Evolutionary conservation across 2,888 invertebrate genomes (phyloP).

Genomic region (Atethmia centrago): DNA sequence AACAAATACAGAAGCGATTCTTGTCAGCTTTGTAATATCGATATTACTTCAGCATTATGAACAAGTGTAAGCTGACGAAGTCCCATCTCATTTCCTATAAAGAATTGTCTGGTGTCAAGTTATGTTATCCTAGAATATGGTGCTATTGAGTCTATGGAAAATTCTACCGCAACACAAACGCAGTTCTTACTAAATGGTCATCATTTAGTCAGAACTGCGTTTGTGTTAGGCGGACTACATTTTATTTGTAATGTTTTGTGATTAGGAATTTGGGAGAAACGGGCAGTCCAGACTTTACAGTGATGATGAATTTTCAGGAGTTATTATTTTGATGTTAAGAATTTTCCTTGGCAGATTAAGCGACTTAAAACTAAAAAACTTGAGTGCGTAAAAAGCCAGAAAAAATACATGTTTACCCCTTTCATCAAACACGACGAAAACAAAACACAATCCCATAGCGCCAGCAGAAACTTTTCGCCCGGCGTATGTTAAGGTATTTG

Average conservation of each 20-base stretch:
- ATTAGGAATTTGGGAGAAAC: neutral
- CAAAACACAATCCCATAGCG: too few species aligned
- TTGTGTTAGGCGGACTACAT: neutral
- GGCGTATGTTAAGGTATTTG: too few species aligned
- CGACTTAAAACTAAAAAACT: too few species aligned
- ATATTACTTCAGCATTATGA: neutral
- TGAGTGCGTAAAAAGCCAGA: too few species aligned
- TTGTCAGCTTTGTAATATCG: neutral
- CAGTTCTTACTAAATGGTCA: too few species aligned
- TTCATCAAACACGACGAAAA: too few species aligned
- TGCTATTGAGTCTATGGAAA: neutral
- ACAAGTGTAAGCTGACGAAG: neutral
- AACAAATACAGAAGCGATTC: neutral
- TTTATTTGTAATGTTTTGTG: neutral
- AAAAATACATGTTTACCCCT: too few species aligned
- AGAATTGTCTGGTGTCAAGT: neutral
- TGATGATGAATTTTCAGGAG: neutral
- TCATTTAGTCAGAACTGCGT: neutral
- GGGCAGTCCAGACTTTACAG: neutral
- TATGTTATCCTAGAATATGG: neutral
- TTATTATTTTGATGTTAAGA: too few species aligned
- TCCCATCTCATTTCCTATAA: neutral
- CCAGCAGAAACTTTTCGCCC: too few species aligned
- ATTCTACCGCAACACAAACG: neutral
- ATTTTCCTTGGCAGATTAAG: too few species aligned